Evolutionary conservation across 2,888 invertebrate species (phyloP).

Genomic region (Phengaris arion): DNA sequence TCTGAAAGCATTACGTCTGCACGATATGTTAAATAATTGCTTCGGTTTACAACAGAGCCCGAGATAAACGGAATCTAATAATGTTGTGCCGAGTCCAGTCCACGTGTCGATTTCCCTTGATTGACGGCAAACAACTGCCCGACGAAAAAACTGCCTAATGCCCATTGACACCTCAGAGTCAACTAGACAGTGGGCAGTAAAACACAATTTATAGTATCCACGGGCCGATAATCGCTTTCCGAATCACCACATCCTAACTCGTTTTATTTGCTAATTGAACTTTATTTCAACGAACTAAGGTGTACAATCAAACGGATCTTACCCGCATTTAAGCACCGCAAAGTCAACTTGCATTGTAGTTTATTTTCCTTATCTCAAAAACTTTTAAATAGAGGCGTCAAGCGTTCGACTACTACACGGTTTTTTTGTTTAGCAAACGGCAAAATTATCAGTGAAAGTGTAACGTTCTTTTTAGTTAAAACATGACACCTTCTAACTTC

Average conservation of each 20-base stretch:
- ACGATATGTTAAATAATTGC: neutral
- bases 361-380: conserved; percentile 40
- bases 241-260: neutral
- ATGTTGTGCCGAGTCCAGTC: neutral
- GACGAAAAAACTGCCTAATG: neutral
- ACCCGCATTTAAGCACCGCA: neutral
- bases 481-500: neutral
- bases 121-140: conserved; percentile 1
- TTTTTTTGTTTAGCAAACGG: neutral
- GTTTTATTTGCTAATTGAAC: neutral
- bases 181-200: conserved; percentile 62
- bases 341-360: conserved; percentile 39
- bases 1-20: too few relatives aligned
- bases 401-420: conserved; percentile 22
- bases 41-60: neutral
- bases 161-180: conserved; percentile 42
- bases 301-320: neutral
- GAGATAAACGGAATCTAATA: neutral
- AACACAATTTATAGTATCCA: conserved; percentile 70
- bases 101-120: neutral
- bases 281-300: neutral
- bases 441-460: neutral
- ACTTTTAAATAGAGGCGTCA: neutral
- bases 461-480: neutral
- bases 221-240: conserved; percentile 46